These are phyloP conservation scores for Tetramorium bicarinatum DNA, from an alignment of 2,888 invertebrate species.

Conservation along the genomic window DNA sequence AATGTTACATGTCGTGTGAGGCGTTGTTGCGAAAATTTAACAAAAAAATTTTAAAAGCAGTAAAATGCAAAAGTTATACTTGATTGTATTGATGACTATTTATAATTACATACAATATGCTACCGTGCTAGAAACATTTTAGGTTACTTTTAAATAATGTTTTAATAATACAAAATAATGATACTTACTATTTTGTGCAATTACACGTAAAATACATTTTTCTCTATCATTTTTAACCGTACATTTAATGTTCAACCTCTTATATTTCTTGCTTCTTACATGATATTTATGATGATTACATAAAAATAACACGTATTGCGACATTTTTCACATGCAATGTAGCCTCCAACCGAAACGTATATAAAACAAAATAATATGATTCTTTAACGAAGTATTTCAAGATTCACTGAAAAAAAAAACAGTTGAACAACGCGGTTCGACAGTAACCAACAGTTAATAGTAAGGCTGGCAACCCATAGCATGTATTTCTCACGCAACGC, in stretches of 20 bases:
- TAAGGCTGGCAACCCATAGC: no score
- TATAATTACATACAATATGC: neutral
- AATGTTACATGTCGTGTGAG: no score
- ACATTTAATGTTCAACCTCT: neutral
- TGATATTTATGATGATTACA: conserved; percentile 7
- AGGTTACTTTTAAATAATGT: neutral
- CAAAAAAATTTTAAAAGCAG: no score
- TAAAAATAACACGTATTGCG: neutral
- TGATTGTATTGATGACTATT: neutral
- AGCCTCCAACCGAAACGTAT: neutral
- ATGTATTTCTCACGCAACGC: no score
- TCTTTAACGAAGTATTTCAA: neutral
- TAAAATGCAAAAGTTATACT: no score
- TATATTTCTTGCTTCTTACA: neutral
- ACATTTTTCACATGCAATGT: neutral
- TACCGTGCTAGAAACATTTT: neutral
- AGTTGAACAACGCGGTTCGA: no score
- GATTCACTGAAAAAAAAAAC: no score
- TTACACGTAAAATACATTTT: neutral
- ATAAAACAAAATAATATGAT: neutral
- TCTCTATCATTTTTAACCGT: neutral
- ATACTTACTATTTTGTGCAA: conserved; percentile 6
- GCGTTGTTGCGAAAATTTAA: no score
- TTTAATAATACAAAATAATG: conserved; percentile 10
- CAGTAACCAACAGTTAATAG: no score